Conservation (phyloP, 2,113 vertebrate genomes). For the Eolophus roseicapilla region DNA sequence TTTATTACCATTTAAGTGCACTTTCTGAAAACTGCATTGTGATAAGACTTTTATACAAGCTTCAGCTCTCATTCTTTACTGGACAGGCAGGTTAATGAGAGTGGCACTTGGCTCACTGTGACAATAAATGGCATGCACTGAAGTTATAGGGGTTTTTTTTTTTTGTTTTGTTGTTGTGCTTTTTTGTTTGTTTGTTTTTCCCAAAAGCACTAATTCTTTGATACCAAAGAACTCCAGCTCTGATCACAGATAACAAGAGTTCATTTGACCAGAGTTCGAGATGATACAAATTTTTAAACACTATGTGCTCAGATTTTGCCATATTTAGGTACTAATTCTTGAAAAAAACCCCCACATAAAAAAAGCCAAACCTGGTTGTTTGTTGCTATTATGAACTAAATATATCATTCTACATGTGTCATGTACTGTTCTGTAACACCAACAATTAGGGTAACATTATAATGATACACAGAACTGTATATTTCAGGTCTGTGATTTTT, state of each 20-base stretch:
- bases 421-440: not conserved
- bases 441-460: not conserved
- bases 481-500: not conserved
- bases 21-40: not conserved
- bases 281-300: not conserved
- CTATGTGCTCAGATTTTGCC: not conserved
- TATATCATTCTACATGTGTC: not conserved
- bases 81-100: not conserved
- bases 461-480: not conserved
- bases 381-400: not conserved
- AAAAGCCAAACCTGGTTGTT: not conserved
- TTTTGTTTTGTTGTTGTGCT: not conserved
- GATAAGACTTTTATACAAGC: not conserved
- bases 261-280: not conserved
- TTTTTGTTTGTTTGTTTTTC: not conserved
- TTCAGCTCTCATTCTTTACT: not conserved
- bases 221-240: not conserved
- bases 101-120: not conserved
- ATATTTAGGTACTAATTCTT: not conserved
- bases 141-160: not conserved
- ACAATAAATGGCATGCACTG: not conserved
- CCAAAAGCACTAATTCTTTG: not conserved
- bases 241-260: not conserved
- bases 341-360: not conserved
- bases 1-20: not conserved